A percentile compares a stretch with the other conserved stretches of the same genome.
These are phyloP conservation scores for Panagrolaimus sp. DNA, from an alignment of 1,140 invertebrate species.

Conservation along the genomic window DNA sequence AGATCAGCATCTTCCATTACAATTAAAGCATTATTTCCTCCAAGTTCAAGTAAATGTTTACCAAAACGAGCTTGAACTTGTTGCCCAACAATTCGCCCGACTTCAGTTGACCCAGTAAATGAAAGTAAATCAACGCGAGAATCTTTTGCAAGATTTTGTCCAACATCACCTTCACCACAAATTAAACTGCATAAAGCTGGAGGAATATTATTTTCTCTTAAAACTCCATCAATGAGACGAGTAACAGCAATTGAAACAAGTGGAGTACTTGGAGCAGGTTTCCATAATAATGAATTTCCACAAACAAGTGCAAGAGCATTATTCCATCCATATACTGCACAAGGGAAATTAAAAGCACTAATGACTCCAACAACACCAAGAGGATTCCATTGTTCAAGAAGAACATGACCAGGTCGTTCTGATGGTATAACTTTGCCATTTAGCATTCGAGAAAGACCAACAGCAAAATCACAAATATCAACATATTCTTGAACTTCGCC, in stretches of 20 bases:
- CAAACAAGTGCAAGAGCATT: slow-evolving; percentile 84
- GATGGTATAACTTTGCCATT: slow-evolving; percentile 81
- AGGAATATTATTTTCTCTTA: slow-evolving; percentile 75
- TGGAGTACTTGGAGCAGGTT: slow-evolving; percentile 84
- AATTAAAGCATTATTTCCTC: slow-evolving; percentile 86
- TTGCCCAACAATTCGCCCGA: slow-evolving; percentile 71
- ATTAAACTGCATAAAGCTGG: slow-evolving; percentile 78
- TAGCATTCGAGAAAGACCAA: slow-evolving; percentile 85
- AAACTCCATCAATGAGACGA: slow-evolving; percentile 66
- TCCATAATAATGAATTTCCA: slow-evolving; percentile 81
- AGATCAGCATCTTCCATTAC: slow-evolving; percentile 75
- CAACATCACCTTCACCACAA: slow-evolving; percentile 80
- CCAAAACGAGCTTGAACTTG: slow-evolving; percentile 86
- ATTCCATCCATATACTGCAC: slow-evolving; percentile 98
- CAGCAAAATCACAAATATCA: slow-evolving; percentile 95
- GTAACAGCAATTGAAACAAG: slow-evolving; percentile 85
- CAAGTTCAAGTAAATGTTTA: slow-evolving; percentile 81
- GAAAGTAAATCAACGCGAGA: slow-evolving; percentile 69
- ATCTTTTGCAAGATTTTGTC: slow-evolving; percentile 68
- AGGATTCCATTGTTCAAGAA: slow-evolving; percentile 72
- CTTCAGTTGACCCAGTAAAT: slow-evolving; percentile 85
- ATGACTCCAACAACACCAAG: slow-evolving; percentile 88
- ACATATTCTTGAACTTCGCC: slow-evolving; percentile 88
- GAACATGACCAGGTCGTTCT: slow-evolving; percentile 61
- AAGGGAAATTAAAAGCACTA: slow-evolving; percentile 97